Conservation (phyloP, 2,113 vertebrate species). For the Mesocricetus auratus region DNA sequence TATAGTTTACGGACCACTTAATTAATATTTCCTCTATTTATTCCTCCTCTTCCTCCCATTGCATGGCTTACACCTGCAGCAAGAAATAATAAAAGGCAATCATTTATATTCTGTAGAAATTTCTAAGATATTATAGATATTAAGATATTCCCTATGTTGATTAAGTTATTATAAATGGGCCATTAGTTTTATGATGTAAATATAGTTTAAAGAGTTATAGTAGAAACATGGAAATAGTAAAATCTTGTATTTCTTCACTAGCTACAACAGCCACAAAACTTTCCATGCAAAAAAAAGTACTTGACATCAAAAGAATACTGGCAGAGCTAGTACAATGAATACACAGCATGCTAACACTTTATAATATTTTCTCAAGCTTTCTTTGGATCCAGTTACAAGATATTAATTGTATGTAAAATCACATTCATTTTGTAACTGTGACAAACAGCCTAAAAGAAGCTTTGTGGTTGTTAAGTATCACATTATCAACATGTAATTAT, state of each 20-base stretch:
- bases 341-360: neutral
- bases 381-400: slow-evolving; percentile 37
- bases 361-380: slow-evolving; percentile 36
- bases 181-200: slow-evolving; percentile 47
- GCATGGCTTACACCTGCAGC: slow-evolving; percentile 89
- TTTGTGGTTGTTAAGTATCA: slow-evolving; percentile 19
- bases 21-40: slow-evolving; percentile 92
- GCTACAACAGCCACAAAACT: slow-evolving; percentile 33
- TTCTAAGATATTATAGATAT: slow-evolving; percentile 18
- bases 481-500: neutral
- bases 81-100: slow-evolving; percentile 71
- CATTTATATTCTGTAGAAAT: slow-evolving; percentile 34
- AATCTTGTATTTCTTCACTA: slow-evolving; percentile 43
- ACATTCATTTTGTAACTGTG: neutral
- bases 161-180: neutral
- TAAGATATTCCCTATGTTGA: slow-evolving; percentile 13
- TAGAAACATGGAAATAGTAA: slow-evolving; percentile 32
- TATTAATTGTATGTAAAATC: neutral
- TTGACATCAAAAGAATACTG: neutral
- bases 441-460: slow-evolving; percentile 7
- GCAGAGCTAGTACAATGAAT: slow-evolving; percentile 30
- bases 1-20: slow-evolving; percentile 81
- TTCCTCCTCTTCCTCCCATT: slow-evolving; percentile 92
- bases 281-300: neutral
- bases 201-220: neutral